A percentile compares a stretch with the other conserved stretches of the same genome.
phyloP scores from a whole-genome alignment of 2,113 vertebrate species.

The Ivindomyrus marchei region DNA sequence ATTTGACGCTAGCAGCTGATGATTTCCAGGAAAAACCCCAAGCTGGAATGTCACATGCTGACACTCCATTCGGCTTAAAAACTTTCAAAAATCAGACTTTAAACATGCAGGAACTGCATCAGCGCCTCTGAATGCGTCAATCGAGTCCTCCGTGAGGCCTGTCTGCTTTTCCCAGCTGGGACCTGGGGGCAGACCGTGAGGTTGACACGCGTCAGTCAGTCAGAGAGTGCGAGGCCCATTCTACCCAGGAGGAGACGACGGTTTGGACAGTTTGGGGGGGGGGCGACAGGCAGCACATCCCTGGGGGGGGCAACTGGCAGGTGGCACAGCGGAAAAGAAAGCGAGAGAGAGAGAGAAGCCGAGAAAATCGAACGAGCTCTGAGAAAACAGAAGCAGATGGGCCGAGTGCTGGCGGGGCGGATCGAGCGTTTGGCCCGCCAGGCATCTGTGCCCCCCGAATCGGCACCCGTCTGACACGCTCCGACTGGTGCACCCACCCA shows the following conservation, averaged over 20 bases:
- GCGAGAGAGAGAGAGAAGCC: background rate
- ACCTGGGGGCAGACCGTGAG: background rate
- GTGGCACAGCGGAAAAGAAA: background rate
- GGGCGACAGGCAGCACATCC: background rate
- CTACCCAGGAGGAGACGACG: background rate
- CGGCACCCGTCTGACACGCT: background rate
- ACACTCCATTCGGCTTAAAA: background rate
- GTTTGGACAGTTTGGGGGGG: background rate
- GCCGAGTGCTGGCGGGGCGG: background rate
- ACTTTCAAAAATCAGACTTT: background rate
- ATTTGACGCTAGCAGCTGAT: background rate
- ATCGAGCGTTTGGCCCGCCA: background rate
- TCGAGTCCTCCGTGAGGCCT: background rate
- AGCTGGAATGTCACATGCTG: background rate
- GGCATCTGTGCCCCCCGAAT: background rate
- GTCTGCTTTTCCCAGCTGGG: background rate
- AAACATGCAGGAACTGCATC: background rate
- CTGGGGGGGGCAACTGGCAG: background rate
- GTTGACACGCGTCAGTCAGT: background rate
- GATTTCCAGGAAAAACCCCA: background rate
- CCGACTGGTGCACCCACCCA: background rate
- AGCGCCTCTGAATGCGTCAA: background rate
- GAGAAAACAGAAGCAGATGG: conserved; percentile 10
- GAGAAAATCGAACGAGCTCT: background rate
- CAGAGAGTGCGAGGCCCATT: background rate